Conservation (phyloP, 2,888 invertebrate species). For the Drosophila pseudotakahashii region DNA sequence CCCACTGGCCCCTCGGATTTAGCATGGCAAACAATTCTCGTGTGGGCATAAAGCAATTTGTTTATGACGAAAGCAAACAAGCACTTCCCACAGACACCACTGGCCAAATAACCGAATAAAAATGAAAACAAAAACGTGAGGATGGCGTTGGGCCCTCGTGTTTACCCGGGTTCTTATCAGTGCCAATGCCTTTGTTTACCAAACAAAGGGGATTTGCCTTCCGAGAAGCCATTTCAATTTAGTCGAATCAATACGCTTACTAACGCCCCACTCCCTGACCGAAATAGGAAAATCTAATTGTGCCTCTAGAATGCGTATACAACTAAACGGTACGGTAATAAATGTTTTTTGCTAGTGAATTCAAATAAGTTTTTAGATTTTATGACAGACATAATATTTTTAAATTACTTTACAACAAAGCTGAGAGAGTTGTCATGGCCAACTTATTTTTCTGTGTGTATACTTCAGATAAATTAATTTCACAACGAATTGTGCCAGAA, state of each 20-base stretch:
- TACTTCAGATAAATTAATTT: slow-evolving; percentile 5
- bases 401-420: neutral
- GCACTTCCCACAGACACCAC: slow-evolving; percentile 17
- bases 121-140: slow-evolving; percentile 29
- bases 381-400: neutral
- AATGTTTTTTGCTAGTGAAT: neutral
- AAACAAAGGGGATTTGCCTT: slow-evolving; percentile 32
- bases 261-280: neutral
- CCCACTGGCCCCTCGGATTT: neutral
- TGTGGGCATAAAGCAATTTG: slow-evolving; percentile 35
- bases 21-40: slow-evolving; percentile 11
- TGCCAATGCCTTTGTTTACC: slow-evolving; percentile 26
- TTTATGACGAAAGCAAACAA: slow-evolving; percentile 38
- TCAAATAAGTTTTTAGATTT: neutral
- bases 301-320: neutral
- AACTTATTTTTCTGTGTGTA: neutral
- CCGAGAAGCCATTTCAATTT: slow-evolving; percentile 28
- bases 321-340: too few species aligned
- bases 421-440: too few species aligned
- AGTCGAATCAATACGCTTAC: slow-evolving; percentile 8
- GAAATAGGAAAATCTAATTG: slow-evolving; percentile 4
- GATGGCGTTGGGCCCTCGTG: slow-evolving; percentile 9
- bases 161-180: slow-evolving; percentile 32
- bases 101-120: slow-evolving; percentile 7
- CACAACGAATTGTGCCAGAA: neutral